Conservation (phyloP, 2,797 vertebrate species). For the Neosalanx taihuensis region DNA sequence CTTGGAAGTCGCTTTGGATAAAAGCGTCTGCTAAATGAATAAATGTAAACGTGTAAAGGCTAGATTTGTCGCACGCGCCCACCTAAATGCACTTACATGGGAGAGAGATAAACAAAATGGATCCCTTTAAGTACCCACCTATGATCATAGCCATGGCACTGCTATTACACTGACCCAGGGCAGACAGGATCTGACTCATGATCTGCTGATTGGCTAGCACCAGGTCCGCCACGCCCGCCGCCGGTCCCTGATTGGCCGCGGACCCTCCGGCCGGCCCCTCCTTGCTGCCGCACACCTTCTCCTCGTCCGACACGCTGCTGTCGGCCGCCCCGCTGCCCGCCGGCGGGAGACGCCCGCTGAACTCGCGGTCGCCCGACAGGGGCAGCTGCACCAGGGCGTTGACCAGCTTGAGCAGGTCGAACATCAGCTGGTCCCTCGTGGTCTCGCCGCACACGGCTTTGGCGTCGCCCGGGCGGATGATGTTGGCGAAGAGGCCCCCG, state of each 20-base stretch:
- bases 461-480: constrained; percentile 94
- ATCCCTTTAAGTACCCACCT: constrained; percentile 72
- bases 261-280: constrained; percentile 81
- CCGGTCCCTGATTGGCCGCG: constrained; percentile 77
- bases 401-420: constrained; percentile 93
- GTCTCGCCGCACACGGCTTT: constrained; percentile 97
- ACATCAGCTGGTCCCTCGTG: constrained; percentile 97
- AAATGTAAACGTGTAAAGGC: too few species aligned
- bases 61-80: too few species aligned
- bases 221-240: constrained; percentile 90
- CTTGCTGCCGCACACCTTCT: constrained; percentile 96
- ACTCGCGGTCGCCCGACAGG: constrained; percentile 91
- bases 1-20: too few species aligned
- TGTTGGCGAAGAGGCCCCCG: constrained; percentile 96
- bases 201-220: constrained; percentile 98
- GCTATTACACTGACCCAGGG: constrained; percentile 97
- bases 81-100: too few species aligned
- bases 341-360: constrained; percentile 84
- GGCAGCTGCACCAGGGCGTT: constrained; percentile 95
- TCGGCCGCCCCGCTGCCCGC: constrained; percentile 80
- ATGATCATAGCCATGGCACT: constrained; percentile 99
- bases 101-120: not conserved
- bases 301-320: constrained; percentile 93
- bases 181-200: constrained; percentile 98
- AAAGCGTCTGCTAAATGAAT: too few species aligned